A percentile compares a stretch with the other conserved stretches of the same genome.
These are phyloP conservation scores for western clawed frog (Xenopus tropicalis) DNA, from an alignment of 2,113 vertebrate species.

Conservation along the genomic window UCB_Xtro_10.0 CM004447.2:36643001-36643500, in stretches of 20 bases:
- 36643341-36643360: slow-evolving; percentile 90
- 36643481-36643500: too few species aligned
- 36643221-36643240: slow-evolving; percentile 97
- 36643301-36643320: slow-evolving; percentile 93
- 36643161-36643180: slow-evolving; percentile 80
- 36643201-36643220: slow-evolving; percentile 89
- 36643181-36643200: slow-evolving; percentile 95
- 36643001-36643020: too few species aligned
- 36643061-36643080: too few species aligned
- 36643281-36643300: slow-evolving; percentile 93
- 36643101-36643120: too few species aligned
- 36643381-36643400: slow-evolving; percentile 96
- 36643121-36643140: too few species aligned
- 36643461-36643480: too few species aligned
- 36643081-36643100: too few species aligned
- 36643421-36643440: neutral
- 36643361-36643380: slow-evolving; percentile 94
- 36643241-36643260: slow-evolving; percentile 84
- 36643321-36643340: slow-evolving; percentile 89
- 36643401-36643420: slow-evolving; percentile 79
- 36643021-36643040: too few species aligned
- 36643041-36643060: too few species aligned
- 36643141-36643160: too few species aligned
- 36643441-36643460: too few species aligned
- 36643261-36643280: slow-evolving; percentile 94